Conservation (phyloP, 2,888 invertebrate species). For the Drosophila macrothrix region DNA sequence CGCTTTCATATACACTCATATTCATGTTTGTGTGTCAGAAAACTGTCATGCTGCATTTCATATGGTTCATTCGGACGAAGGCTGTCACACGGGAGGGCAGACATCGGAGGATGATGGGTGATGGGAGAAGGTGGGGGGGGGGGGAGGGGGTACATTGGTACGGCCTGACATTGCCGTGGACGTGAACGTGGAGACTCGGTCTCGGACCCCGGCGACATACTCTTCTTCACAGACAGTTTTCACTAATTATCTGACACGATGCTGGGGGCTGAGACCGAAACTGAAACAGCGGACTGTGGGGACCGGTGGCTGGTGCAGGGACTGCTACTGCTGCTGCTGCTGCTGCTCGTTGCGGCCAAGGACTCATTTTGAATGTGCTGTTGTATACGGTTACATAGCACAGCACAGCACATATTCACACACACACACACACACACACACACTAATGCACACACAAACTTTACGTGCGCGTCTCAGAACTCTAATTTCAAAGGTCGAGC, state of each 20-base stretch:
- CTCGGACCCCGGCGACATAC: conserved; percentile 55
- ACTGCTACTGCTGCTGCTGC: conserved; percentile 14
- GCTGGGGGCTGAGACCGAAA: conserved; percentile 47
- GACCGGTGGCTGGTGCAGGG: conserved; percentile 21
- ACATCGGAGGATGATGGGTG: background rate
- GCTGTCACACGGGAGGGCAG: conserved; percentile 41
- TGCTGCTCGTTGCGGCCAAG: conserved; percentile 76
- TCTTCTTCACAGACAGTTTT: conserved; percentile 77
- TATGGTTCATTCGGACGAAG: conserved; percentile 62
- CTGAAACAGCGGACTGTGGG: conserved; percentile 14
- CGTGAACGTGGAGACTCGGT: conserved; percentile 56
- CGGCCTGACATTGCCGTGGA: conserved; percentile 53
- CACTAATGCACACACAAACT: conserved; percentile 53
- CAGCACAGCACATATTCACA: conserved; percentile 5
- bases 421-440: conserved; percentile 9
- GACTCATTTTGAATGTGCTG: conserved; percentile 77
- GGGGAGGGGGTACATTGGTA: conserved; percentile 1
- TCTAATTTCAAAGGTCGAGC: conserved; percentile 77
- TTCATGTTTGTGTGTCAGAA: conserved; percentile 65
- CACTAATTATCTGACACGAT: conserved; percentile 78
- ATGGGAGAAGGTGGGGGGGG: background rate
- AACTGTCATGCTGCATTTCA: conserved; percentile 76
- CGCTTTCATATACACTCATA: conserved; percentile 5
- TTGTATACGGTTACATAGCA: conserved; percentile 36
- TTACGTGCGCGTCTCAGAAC: conserved; percentile 75